Base-by-base conservation (phyloP, 2,888 invertebrate species). In the Xanthorhoe spadicearia region DNA sequence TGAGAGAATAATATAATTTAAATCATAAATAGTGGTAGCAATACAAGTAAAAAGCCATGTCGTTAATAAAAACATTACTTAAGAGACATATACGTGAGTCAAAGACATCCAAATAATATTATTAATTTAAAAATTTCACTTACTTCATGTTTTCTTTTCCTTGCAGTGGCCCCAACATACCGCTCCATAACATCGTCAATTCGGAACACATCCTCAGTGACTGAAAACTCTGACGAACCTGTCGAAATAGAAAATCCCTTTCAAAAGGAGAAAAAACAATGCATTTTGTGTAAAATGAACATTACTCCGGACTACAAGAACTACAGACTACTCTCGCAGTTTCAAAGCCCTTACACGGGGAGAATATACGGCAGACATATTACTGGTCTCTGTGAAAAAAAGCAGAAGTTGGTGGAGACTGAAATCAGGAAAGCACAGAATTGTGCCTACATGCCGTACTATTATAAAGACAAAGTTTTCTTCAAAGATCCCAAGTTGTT, bases 291-390 rank as follows among this genome's bases (percentile, higher is more conserved):
- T 85, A 95, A 96, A 87, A 85, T 96, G 68, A 94, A 96, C 38
- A 95, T 99, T n/a, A 94, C 94, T 0, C 96, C 98, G 0, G 95
- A 98, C 85, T 99, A 97, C 82, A 99, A 99, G 89, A 99, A 99
- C 88, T 95, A 96, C 0, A 95, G 97, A 76, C 88, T 99, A 3
- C 88, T 99, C 5, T 98, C 98, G 0, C 99, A 99, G 85, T 99
- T 99, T 87, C 97, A 99, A 81, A 99, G 99, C 38, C 96, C 98
- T 0, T 98, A 97, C 83, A 99, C 99, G 0, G 99, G 99, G 0
- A 94, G 96, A 73, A 95, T 99, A 69, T 99, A 99, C 84, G 98
- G 97, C 0, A 94, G 96, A 61, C 97, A 99, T 79, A 97, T 99
- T 50, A 99, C 99, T 4, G 98, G 99, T 0, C 94, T 99, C 51